Evolutionary conservation across 1,140 invertebrate genomes (phyloP).

Genomic region (Neodiprion virginianus): DNA sequence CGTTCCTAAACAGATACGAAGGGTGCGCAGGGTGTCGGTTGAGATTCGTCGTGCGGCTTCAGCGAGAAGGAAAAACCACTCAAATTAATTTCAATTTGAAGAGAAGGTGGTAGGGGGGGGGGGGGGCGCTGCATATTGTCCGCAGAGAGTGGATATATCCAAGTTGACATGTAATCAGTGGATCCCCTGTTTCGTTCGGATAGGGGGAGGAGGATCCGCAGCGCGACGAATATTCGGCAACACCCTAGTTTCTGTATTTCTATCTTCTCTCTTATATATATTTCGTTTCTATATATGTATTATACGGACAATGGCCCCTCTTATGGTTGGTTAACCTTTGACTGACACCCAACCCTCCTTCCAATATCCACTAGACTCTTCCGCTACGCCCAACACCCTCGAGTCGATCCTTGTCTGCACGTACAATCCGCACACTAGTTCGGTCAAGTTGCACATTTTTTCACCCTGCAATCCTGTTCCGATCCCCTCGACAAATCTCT

Average conservation of each 20-base stretch:
- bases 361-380: not conserved
- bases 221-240: slow-evolving; percentile 22
- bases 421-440: too few species aligned
- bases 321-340: slow-evolving; percentile 56
- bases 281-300: slow-evolving; percentile 44
- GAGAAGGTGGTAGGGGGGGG: too few species aligned
- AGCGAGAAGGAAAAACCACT: slow-evolving; percentile 47
- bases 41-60: too few species aligned
- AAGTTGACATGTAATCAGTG: slow-evolving; percentile 55
- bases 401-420: too few species aligned
- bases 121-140: slow-evolving; percentile 51
- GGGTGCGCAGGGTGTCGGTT: too few species aligned
- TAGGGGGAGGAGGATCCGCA: slow-evolving; percentile 13
- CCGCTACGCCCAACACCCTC: too few species aligned
- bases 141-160: slow-evolving; percentile 41
- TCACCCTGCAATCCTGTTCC: too few species aligned
- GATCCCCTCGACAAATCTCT: too few species aligned
- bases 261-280: slow-evolving; percentile 43
- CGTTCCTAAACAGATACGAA: too few species aligned
- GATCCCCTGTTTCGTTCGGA: slow-evolving; percentile 17
- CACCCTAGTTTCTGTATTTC: slow-evolving; percentile 38
- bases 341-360: slow-evolving; percentile 48
- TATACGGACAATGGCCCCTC: slow-evolving; percentile 49
- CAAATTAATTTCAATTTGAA: slow-evolving; percentile 60
- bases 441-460: too few species aligned